Conservation (phyloP, 2,797 vertebrate species). For the Miopithecus talapoin region DNA sequence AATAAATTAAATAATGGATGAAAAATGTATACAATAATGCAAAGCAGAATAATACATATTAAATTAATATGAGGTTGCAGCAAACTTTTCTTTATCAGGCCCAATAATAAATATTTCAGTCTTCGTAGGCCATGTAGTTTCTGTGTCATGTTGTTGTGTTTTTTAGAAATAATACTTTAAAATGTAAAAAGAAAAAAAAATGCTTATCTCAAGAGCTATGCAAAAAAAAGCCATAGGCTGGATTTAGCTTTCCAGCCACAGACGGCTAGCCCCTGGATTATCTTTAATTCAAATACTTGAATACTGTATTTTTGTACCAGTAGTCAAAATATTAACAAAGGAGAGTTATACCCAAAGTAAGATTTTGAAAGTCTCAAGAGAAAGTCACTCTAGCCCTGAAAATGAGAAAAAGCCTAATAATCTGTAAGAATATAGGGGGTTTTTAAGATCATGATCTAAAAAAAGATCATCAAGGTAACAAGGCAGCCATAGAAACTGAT, state of each 20-base stretch:
- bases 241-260: neutral
- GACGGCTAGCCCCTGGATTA: neutral
- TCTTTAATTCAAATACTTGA: neutral
- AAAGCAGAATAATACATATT: neutral
- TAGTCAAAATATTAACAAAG: neutral
- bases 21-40: neutral
- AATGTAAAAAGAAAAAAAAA: neutral
- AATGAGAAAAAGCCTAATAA: neutral
- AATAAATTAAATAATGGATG: neutral
- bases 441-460: neutral
- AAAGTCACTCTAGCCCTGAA: neutral
- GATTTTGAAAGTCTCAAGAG: neutral
- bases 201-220: neutral
- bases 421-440: neutral
- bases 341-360: neutral
- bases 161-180: neutral
- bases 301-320: neutral
- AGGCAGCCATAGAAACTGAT: neutral
- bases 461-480: neutral
- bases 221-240: neutral
- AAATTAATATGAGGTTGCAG: neutral
- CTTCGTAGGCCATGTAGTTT: neutral
- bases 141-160: neutral
- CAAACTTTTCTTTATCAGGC: neutral
- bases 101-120: neutral